phyloP scores from a whole-genome alignment of 2,888 invertebrate species.

The Taphrorychus bicolor region DNA sequence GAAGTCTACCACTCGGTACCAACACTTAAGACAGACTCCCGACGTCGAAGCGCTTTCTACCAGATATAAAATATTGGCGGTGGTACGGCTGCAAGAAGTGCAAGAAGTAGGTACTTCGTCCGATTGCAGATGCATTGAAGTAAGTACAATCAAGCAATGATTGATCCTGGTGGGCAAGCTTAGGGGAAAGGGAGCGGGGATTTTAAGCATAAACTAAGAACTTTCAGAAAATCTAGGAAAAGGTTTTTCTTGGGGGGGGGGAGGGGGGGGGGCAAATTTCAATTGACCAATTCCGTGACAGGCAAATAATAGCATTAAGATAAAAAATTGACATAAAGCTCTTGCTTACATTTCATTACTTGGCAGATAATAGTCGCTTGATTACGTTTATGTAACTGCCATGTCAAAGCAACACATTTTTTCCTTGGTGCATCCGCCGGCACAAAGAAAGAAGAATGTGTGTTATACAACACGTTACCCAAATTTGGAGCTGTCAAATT shows the following conservation, averaged over 20 bases:
- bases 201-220: too few relatives aligned
- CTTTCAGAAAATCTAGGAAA: too few relatives aligned
- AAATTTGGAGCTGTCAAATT: conserved; percentile 16
- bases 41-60: conserved; percentile 33
- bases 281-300: too few relatives aligned
- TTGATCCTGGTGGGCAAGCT: too few relatives aligned
- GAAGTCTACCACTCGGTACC: conserved; percentile 36
- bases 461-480: background rate
- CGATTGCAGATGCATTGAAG: background rate
- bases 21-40: conserved; percentile 26
- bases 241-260: too few relatives aligned
- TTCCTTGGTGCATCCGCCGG: background rate
- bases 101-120: too few relatives aligned
- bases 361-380: background rate
- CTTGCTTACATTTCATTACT: background rate
- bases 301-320: background rate
- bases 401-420: background rate
- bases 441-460: background rate
- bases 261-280: too few relatives aligned
- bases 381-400: background rate
- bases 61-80: conserved; percentile 30
- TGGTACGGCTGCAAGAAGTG: conserved; percentile 32
- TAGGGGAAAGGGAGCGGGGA: too few relatives aligned
- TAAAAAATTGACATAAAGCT: background rate
- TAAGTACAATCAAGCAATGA: too few relatives aligned